phyloP scores from a whole-genome alignment of 1,140 invertebrate species.

The Babylonia areolata region DNA sequence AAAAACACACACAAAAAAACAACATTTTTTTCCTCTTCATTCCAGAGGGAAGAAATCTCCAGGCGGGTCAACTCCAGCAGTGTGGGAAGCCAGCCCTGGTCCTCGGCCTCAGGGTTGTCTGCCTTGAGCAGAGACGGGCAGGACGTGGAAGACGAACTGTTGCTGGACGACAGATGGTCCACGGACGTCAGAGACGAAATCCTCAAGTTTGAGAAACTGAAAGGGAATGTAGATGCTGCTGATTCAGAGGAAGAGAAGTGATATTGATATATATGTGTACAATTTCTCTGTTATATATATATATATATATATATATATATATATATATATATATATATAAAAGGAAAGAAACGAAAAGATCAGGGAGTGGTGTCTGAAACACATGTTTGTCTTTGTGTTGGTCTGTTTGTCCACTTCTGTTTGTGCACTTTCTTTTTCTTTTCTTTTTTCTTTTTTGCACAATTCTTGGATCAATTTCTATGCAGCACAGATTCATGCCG shows the following conservation, averaged over 20 bases:
- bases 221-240: neutral
- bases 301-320: neutral
- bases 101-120: slow-evolving; percentile 3
- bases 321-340: neutral
- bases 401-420: neutral
- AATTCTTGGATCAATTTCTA: no score
- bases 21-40: no score
- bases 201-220: slow-evolving; percentile 27
- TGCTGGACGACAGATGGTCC: slow-evolving; percentile 7
- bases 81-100: neutral
- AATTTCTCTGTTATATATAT: neutral
- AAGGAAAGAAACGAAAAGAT: neutral
- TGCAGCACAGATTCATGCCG: no score
- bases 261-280: neutral
- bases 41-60: slow-evolving; percentile 27
- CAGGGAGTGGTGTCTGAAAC: no score
- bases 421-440: neutral
- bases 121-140: neutral
- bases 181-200: slow-evolving; percentile 19
- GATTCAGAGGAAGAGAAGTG: slow-evolving; percentile 21
- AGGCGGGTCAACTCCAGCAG: neutral
- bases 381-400: no score
- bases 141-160: slow-evolving; percentile 6
- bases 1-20: no score
- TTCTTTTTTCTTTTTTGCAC: neutral